Percentiles rank a stretch among this genome's conserved stretches.
Conservation (phyloP, 2,113 vertebrate genomes). For the Bambusicola thoracicus region DNA sequence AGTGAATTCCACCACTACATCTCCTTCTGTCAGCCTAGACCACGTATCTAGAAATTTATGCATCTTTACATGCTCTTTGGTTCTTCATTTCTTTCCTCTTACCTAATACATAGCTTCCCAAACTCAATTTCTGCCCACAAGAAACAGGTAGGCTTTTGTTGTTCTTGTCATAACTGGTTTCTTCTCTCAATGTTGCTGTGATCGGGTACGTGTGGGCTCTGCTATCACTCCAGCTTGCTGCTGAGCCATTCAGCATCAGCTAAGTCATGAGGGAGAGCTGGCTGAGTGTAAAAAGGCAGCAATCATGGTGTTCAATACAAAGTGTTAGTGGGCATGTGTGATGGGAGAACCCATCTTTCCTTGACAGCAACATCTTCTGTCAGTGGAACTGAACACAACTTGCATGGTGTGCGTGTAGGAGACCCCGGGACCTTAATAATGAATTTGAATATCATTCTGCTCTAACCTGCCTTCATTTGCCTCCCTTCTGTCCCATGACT, state of each 20-base stretch:
- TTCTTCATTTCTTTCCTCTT: background rate
- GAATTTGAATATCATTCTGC: background rate
- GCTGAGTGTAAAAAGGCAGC: background rate
- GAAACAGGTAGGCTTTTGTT: background rate
- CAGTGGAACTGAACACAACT: background rate
- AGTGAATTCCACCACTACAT: background rate
- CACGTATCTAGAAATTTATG: background rate
- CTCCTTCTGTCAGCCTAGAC: background rate
- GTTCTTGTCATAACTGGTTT: background rate
- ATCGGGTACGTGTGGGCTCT: background rate
- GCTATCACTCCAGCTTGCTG: background rate
- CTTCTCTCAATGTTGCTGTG: background rate
- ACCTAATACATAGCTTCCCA: background rate
- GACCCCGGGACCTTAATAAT: background rate
- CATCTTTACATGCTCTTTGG: rapidly evolving
- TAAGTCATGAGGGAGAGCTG: background rate
- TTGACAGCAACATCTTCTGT: background rate
- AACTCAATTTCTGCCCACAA: background rate
- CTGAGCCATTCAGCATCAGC: background rate
- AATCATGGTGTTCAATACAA: background rate
- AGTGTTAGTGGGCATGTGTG: rapidly evolving
- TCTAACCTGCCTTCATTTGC: constrained; percentile 3
- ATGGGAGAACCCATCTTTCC: background rate
- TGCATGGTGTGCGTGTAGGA: background rate
- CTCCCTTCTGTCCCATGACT: constrained; percentile 25